Evolutionary conservation across 2,888 invertebrate genomes (phyloP), one percentile per base, ranked within the genome.

Genomic region (Teleogryllus oceanicus): DNA sequence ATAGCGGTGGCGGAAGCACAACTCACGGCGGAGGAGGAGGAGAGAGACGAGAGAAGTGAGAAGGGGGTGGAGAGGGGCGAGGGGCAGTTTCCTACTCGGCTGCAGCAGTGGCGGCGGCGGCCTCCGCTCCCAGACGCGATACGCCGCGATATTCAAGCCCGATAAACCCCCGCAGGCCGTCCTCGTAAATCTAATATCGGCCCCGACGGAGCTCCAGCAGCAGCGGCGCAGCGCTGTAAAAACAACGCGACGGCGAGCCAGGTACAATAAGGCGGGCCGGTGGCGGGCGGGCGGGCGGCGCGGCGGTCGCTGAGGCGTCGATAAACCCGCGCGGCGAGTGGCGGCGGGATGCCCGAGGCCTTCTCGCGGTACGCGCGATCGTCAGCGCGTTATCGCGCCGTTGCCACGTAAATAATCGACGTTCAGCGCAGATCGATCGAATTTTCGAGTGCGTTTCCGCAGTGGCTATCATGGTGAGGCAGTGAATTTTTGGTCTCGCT

Each of bases 321-420:
- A 62, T 62, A 62, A 62, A 62, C 62, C n/a, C 62, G n/a, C 62
- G n/a, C 62, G n/a, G 62, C 62, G 62, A n/a, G n/a, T n/a, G 62
- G 16, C 62, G 62, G n/a, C 13, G 62, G 62, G 62, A n/a, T 1
- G 62, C 13, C n/a, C 62, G 16, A 13, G 62, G n/a, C 62, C 13
- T 13, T n/a, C 16, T 18, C 62, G 62, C 62, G 62, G 37, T 37
- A 62, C 62, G 62, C 62, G 62, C 62, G 62, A 62, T 18, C 62
- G 62, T 18, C 62, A 11, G 62, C 16, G 62, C 62, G 62, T 62
- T 62, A 62, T n/a, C 62, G 62, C n/a, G 62, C 62, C 62, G 62
- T 62, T 18, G n/a, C 62, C n/a, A n/a, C 13, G 62, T 62, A 62
- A 13, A 62, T 62, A 62, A 62, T 62, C 62, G 62, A n/a, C 13